Base-by-base conservation (phyloP, 2,888 invertebrate species). In the Sinhomidia bicolor region DNA sequence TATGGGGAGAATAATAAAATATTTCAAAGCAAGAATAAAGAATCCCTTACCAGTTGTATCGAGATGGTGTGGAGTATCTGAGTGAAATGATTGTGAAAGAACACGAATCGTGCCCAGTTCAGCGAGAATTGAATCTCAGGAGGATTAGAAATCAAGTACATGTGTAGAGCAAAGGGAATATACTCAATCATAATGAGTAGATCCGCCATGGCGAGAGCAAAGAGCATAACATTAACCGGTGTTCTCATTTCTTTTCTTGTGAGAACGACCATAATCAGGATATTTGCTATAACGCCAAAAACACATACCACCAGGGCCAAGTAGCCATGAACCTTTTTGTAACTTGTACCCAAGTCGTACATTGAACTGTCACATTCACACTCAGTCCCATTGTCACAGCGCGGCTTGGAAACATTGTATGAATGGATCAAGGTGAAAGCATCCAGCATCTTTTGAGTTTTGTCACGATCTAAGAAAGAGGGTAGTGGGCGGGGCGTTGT, bases 141-240 rank as follows among this genome's bases (percentile, higher is more conserved):
- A 47, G 89, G 89, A 65, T 87, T 89, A 23, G 90, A 86, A 71
- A 92, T 95, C 93, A 96, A 94, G 93, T 95, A 95, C 93, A 95
- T 95, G 93, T 96, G 96, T 80, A 95, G 94, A 4, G 96, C 95
- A 93, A 96, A 96, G 3, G 96, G 96, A 90, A 97, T 95, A 93
- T 97, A 97, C 92, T 98, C 97, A 93, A 98, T 94, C 96, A 98
- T 98, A 36, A 98, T 97, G 91, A 98, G 95, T 94, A 98, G 96
- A 93, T 98, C 98, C 0, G 97, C 97, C 0, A 97, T 94, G 0
- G 95, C 94, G 83, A 95, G 82, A 10, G 90, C 91, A 74, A 92
- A 94, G 94, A 23, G 94, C 94, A 23, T 94, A 60, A 96, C 95
- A 94, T 98, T 98, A 92, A 98, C 98, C 0, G 98, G 97, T 0